These are phyloP conservation scores for Dione vanillae DNA, from an alignment of 2,888 invertebrate species.

Conservation along the genomic window DNA sequence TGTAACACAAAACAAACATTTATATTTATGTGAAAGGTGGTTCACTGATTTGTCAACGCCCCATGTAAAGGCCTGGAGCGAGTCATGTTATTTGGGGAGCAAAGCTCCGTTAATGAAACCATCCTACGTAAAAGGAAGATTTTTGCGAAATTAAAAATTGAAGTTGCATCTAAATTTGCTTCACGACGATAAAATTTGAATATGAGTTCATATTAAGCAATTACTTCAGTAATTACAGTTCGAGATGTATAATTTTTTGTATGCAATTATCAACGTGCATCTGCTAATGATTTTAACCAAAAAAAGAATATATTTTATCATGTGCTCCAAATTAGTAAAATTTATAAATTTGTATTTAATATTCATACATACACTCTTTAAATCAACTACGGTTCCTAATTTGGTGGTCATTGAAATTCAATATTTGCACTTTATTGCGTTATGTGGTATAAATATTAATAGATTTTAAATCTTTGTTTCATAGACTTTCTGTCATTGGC, in stretches of 20 bases:
- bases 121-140: slow-evolving; percentile 31
- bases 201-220: background rate
- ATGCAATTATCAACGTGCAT: background rate
- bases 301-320: background rate
- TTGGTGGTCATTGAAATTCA: slow-evolving; percentile 10
- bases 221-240: background rate
- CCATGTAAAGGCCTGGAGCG: slow-evolving; percentile 43
- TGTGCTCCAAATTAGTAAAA: background rate
- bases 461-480: background rate
- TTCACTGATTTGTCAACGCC: slow-evolving; percentile 41
- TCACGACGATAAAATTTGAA: slow-evolving; percentile 17
- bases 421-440: slow-evolving; percentile 1
- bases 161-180: slow-evolving; percentile 6
- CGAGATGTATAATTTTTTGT: background rate
- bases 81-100: slow-evolving; percentile 44
- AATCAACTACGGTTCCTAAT: slow-evolving; percentile 1
- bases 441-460: slow-evolving; percentile 16
- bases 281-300: background rate
- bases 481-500: background rate
- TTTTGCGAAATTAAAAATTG: slow-evolving; percentile 32
- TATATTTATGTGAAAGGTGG: slow-evolving; percentile 23
- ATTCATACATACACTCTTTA: background rate
- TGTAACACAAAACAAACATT: slow-evolving; percentile 13
- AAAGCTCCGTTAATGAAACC: slow-evolving; percentile 43
- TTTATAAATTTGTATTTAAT: background rate